phyloP scores from a whole-genome alignment of 2,797 vertebrate species.

The Xyrichtys novacula region DNA sequence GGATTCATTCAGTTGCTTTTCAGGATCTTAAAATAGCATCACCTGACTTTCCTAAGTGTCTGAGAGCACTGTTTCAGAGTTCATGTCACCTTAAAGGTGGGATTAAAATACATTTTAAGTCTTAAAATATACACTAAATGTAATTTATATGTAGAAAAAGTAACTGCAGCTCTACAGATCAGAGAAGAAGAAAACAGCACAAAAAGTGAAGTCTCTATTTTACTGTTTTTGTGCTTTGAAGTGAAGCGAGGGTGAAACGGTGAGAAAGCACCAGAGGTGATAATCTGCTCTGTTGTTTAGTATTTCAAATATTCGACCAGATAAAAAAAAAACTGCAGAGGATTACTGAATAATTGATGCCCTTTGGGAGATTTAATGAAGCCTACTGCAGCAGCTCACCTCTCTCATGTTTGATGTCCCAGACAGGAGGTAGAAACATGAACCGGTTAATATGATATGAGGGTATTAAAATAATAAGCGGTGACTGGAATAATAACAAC shows the following conservation, averaged over 20 bases:
- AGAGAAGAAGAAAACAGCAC: constrained; percentile 3
- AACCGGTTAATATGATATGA: constrained; percentile 33
- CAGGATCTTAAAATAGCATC: no score
- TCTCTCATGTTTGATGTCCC: constrained; percentile 19
- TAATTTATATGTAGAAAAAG: no score
- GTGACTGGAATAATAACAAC: constrained; percentile 20
- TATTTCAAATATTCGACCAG: constrained; percentile 1
- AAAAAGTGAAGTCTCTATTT: background rate
- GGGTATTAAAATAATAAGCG: constrained; percentile 32
- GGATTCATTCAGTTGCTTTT: no score
- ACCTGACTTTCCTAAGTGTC: no score
- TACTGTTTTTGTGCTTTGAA: background rate
- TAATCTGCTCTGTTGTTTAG: constrained; percentile 23
- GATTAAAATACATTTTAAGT: no score
- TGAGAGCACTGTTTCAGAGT: no score
- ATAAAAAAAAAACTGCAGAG: constrained; percentile 26
- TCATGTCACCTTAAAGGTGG: no score
- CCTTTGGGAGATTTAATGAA: constrained; percentile 45
- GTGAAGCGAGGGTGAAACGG: background rate
- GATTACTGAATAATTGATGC: constrained; percentile 60
- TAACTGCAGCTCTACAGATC: no score
- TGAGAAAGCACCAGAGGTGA: constrained; percentile 14
- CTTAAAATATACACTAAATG: no score
- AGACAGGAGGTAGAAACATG: constrained; percentile 17
- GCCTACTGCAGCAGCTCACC: constrained; percentile 7